These are phyloP conservation scores for Camelus dromedarius DNA, from an alignment of 2,113 vertebrate genomes.

Conservation along the genomic window DNA sequence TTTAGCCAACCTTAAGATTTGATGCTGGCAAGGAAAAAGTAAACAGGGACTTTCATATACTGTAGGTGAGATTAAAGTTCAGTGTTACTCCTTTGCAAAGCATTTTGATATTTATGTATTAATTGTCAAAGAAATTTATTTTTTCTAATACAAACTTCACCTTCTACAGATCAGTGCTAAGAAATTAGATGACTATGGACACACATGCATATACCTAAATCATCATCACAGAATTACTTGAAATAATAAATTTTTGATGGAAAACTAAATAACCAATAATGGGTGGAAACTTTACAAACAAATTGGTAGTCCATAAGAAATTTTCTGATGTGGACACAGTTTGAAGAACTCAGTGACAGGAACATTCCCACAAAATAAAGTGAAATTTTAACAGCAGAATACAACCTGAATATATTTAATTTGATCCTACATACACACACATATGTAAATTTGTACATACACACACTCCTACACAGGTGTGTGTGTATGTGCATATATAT, in stretches of 20 bases:
- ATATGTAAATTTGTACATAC: not conserved
- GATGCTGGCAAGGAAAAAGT: not conserved
- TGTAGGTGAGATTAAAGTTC: not conserved
- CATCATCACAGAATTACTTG: not conserved
- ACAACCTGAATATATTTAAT: not conserved
- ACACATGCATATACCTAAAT: not conserved
- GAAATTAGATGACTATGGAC: not conserved
- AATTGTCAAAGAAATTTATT: not conserved
- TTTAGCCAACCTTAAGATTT: not conserved
- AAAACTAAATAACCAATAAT: not conserved
- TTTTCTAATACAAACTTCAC: not conserved
- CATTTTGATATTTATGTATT: not conserved
- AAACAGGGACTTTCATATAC: not conserved
- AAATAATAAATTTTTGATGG: not conserved
- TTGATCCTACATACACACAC: not conserved
- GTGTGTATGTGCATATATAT: accelerated
- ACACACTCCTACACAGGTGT: not conserved
- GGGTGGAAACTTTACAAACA: not conserved
- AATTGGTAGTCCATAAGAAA: not conserved
- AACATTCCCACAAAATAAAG: not conserved
- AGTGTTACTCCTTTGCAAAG: not conserved
- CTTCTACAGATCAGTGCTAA: not conserved
- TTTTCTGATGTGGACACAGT: not conserved
- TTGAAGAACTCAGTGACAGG: not conserved
- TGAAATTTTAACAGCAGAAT: not conserved